Base-by-base conservation (phyloP, 2,113 vertebrate species). In the Thalassarche chlororhynchos region DNA sequence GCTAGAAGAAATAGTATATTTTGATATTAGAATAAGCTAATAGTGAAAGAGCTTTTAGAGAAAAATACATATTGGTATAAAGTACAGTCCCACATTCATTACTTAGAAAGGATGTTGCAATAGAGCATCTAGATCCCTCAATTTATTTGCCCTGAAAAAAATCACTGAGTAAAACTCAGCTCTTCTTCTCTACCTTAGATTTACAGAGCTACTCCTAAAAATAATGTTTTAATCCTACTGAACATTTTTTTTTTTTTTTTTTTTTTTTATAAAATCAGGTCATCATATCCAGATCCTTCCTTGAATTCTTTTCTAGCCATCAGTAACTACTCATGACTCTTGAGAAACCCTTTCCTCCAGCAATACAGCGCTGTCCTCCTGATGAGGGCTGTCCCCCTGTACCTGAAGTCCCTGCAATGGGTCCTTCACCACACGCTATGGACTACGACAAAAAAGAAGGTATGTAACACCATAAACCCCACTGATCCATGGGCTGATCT, bases 11-110 rank as follows among this genome's bases (percentile, higher is more conserved):
- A 61, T 40, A 29, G 5, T 66, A 65, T 25, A 4, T 49, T 72
- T 66, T 49, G 10, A 20, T 52, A 36, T 61, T 74, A 82, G n/a
- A 95, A 84, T 42, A 74, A 47, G 23, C 26, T 74, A 66, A 44
- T 17, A 65, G 19, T 47, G 25, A 42, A 69, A 87, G 44, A 34
- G 4, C 42, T 87, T 72, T 70, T 24, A 69, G 16, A 87, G 25
- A 20, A 12, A 69, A 77, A 51, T 34, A 14, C 8, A 3, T 62
- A 51, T 20, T 0, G 0, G 25, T 36, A 72, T 17, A 52, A 80
- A 87, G 16, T 29, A 47, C 46, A 47, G 36, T 52, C 16, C 57
- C 17, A 76, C 19, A 68, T 54, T 49, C 47, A 58, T 40, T 69
- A 31, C 72, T 40, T 42, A 79, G 54, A 62, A 76, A 76, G 12